phyloP scores from a whole-genome alignment of 2,797 vertebrate species.

The Macropus fuliginosus region DNA sequence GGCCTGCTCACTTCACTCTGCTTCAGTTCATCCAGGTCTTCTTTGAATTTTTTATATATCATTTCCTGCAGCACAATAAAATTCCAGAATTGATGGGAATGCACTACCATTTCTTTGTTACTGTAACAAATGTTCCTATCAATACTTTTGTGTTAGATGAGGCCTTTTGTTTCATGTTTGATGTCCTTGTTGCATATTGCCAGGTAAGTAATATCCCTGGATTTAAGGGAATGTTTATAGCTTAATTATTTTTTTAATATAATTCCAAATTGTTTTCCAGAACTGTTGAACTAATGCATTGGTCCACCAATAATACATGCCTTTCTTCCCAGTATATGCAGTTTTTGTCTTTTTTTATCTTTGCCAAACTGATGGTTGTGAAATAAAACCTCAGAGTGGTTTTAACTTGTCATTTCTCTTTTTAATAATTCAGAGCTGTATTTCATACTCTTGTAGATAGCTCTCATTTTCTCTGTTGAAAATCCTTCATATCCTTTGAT shows the following conservation, averaged over 20 bases:
- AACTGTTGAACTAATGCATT: neutral
- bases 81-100: neutral
- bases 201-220: neutral
- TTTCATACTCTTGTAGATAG: neutral
- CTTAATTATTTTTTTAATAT: neutral
- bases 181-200: neutral
- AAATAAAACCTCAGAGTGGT: neutral
- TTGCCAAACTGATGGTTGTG: neutral
- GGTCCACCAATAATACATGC: neutral
- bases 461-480: neutral
- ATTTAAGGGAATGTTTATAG: neutral
- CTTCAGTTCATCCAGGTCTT: neutral
- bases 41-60: neutral
- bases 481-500: neutral
- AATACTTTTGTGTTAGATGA: neutral
- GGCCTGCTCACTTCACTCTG: neutral
- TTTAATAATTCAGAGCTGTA: neutral
- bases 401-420: neutral
- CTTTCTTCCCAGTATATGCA: neutral
- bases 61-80: neutral
- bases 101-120: neutral
- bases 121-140: neutral
- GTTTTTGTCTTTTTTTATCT: neutral
- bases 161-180: neutral
- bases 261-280: neutral